Evolutionary conservation across 2,797 vertebrate genomes (phyloP).

Genomic region (Rhinogobio ventralis): DNA sequence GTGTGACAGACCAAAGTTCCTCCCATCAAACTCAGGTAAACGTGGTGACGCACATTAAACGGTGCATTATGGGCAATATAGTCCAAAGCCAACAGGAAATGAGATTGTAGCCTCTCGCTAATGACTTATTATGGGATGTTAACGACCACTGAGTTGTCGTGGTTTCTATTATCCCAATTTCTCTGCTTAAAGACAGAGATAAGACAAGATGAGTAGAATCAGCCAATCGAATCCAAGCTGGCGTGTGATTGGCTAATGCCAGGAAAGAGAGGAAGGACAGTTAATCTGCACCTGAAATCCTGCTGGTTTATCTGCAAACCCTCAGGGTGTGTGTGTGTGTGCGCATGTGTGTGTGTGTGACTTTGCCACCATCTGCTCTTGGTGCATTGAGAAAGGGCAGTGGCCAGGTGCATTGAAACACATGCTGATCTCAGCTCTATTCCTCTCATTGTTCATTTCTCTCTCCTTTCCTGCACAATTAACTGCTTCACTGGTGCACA

Average conservation of each 20-base stretch:
- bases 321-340: conserved; percentile 31
- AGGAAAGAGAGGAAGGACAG: conserved; percentile 67
- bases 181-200: background rate
- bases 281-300: conserved; percentile 80
- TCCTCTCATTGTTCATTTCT: conserved; percentile 66
- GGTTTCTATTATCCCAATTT: background rate
- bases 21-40: conserved; percentile 59
- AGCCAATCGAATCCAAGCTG: conserved; percentile 35
- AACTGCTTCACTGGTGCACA: conserved; percentile 75
- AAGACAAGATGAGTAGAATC: conserved; percentile 6
- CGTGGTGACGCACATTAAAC: background rate
- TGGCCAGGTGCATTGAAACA: conserved; percentile 69
- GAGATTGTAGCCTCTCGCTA: background rate
- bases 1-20: conserved; percentile 50
- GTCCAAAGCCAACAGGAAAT: background rate
- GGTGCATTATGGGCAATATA: conserved; percentile 1
- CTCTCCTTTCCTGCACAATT: conserved; percentile 75
- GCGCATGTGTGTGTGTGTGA: conserved; percentile 59
- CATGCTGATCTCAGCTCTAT: conserved; percentile 75
- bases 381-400: conserved; percentile 60
- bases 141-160: background rate
- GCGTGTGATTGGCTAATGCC: conserved; percentile 44
- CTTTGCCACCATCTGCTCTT: conserved; percentile 80
- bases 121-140: conserved; percentile 4
- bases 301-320: conserved; percentile 76